Base-by-base conservation (phyloP, 2,888 invertebrate species). In the Agriopis marginaria region DNA sequence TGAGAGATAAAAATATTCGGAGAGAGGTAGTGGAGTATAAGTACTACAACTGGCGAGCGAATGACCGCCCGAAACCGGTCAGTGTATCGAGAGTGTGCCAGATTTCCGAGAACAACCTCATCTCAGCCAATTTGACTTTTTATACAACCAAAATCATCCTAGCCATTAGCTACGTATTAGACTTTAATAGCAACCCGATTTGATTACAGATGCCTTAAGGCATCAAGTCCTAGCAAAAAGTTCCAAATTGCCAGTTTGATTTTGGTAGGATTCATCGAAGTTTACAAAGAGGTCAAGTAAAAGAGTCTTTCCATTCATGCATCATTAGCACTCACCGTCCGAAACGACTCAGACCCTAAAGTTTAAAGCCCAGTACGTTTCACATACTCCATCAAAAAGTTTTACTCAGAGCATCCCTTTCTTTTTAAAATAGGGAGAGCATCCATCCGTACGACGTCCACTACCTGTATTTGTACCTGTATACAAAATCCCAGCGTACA, bases 401-500 rank as follows among this genome's bases (percentile, higher is more conserved):
- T 75, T 81, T 82, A 82, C 80, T 76, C 58, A 82, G 83, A 82
- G 77, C 92, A 89, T 92, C 92, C 93, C 91, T 86, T 85, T 78
- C 76, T 77, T 76, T 82, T 83, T 75, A 78, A 85, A 88, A 86
- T 86, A 78, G 93, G 93, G 93, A 86, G 90, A 84, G 81, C 92
- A 89, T 78, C 92, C 91, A 91, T 90, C 91, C 93, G 88, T 92
- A 85, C 87, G 79, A 85, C 83, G 86, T 79, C 79, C 86, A 83
- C 89, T 90, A 90, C 92, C 91, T 91, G 90, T 76, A 83, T 84
- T 77, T 81, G 79, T 82, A 86, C 87, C 86, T 87, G 86, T 85
- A 86, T 86, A 90, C 88, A 79, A 92, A 93, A 93, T 92, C 93
- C 90, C 88, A 81, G 88, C 84, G 80, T 82, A 82, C 85, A 89